Conservation (phyloP, 2,113 vertebrate genomes). For the Montifringilla adamsi region DNA sequence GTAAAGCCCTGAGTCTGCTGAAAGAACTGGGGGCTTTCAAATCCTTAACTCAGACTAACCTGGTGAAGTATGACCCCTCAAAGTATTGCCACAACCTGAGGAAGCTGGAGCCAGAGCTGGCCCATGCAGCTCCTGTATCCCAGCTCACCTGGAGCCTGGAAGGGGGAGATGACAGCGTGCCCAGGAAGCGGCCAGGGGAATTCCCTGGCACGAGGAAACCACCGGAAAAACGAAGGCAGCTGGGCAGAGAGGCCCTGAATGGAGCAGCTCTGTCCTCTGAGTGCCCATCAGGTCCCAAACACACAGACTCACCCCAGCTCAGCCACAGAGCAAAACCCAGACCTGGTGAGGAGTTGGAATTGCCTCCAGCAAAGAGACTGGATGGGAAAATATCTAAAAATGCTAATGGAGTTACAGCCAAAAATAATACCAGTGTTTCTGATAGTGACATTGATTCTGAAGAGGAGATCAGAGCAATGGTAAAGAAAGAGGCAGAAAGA, state of each 20-base stretch:
- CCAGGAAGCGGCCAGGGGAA: constrained; percentile 82
- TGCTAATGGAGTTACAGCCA: background rate
- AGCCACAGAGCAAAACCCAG: background rate
- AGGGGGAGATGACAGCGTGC: constrained; percentile 76
- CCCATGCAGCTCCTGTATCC: constrained; percentile 69
- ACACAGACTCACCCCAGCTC: background rate
- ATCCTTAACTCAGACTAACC: constrained; percentile 77
- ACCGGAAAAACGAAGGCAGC: background rate
- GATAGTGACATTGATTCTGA: constrained; percentile 78
- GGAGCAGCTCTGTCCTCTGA: background rate
- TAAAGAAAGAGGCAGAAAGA: constrained; percentile 54
- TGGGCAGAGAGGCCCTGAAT: background rate
- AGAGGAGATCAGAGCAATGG: constrained; percentile 76
- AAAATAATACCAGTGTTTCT: background rate
- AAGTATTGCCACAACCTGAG: constrained; percentile 95
- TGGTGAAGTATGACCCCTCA: constrained; percentile 91
- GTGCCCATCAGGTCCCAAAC: background rate
- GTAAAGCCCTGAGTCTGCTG: background rate
- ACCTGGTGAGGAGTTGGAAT: background rate
- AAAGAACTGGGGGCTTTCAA: background rate
- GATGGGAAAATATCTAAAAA: background rate
- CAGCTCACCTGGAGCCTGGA: constrained; percentile 85
- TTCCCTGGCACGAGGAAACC: constrained; percentile 63
- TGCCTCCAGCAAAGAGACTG: background rate
- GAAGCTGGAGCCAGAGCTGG: constrained; percentile 73